Base-by-base conservation (phyloP, 2,797 vertebrate genomes). In the Gymnothorax javanicus region DNA sequence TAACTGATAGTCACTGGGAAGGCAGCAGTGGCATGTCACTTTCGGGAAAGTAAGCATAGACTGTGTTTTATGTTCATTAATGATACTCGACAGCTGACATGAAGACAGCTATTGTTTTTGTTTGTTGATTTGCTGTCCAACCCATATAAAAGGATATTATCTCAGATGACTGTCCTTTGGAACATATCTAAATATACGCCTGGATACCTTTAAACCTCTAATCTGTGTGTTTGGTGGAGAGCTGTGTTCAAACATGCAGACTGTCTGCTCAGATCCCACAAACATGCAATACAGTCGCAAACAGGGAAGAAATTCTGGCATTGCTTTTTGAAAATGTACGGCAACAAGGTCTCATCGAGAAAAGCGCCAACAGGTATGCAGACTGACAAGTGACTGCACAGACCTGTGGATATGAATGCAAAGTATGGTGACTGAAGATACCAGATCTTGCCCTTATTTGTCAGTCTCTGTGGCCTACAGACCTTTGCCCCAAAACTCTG, bases 41-140 rank as follows among this genome's bases (percentile, higher is more conserved):
- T 84, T 54, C 58, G 50, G 71, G 82, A 83, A 62, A 56, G 33
- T 56, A 87, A 69, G 27, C 73, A 59, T 69, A 87, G 67, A 87
- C 77, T n/a, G 56, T 27, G 64, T 67, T 67, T 43, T 64, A n/a
- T 50, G 56, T 60, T 27, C 58, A 77, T 8, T 11, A 54, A 57
- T 60, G 15, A 81, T 12, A 86, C 59, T 64, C 27, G 52, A 11
- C 4, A 69, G 52, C 13, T 82, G 50, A 54, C 54, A 81, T 54
- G 23, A 81, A 81, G 77, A 52, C 79, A 0, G 79, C n/a, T 82
- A 56, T 56, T 43, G 43, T 81, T 81, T 56, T 57, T 56, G 50
- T 57, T 56, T 82, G 50, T 52, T 52, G 50, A 56, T 20, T 17
- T 56, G 23, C 79, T 9, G 20, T 50, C 43, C 27, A 17, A 1